phyloP scores from a whole-genome alignment of 2,113 vertebrate genomes.

The Strix uralensis region DNA sequence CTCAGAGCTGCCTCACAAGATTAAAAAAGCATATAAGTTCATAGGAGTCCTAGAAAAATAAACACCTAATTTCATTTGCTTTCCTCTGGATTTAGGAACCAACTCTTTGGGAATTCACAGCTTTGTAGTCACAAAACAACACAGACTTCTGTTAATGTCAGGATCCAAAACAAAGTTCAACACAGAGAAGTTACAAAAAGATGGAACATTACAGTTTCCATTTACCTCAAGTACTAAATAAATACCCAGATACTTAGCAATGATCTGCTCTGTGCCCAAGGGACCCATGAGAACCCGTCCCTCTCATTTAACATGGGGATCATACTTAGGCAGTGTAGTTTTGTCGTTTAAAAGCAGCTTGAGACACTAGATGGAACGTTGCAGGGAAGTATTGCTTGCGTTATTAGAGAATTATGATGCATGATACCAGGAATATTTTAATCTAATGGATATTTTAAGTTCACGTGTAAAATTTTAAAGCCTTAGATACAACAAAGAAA shows the following conservation, averaged over 20 bases:
- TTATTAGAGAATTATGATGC: neutral
- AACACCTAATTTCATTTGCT: neutral
- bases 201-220: neutral
- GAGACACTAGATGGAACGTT: neutral
- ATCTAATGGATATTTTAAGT: neutral
- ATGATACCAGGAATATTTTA: neutral
- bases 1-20: too few species aligned
- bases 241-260: neutral
- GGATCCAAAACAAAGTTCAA: neutral
- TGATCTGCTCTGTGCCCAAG: neutral
- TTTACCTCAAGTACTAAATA: neutral
- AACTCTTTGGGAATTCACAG: neutral
- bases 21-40: too few species aligned
- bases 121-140: neutral
- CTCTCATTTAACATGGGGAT: too few species aligned
- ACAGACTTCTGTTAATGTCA: neutral
- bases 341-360: neutral
- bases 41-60: too few species aligned
- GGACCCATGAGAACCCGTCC: neutral
- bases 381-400: neutral
- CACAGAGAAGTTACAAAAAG: neutral
- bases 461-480: neutral
- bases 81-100: neutral
- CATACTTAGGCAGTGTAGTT: neutral
- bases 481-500: neutral